Evolutionary conservation across 2,888 invertebrate species (phyloP), one percentile per base, ranked within the genome.

Genomic region (Epirrhoe alternata): DNA sequence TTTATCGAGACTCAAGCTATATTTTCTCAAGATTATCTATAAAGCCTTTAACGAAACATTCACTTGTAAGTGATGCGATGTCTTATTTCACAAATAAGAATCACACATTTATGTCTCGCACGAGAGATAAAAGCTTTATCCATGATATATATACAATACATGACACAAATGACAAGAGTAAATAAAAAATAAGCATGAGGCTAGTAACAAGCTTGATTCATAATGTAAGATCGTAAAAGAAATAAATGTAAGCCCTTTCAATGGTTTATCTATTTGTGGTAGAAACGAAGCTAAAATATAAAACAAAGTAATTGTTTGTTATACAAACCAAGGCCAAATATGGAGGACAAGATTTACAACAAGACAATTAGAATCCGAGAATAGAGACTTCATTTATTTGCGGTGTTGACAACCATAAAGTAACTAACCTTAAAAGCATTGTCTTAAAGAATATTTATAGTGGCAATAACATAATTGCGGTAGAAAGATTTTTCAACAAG

Each of bases 21-120:
- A 90, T 89, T 89, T 90, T 81, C 82, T 86, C 68, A 76, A 86
- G 88, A 92, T 90, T 89, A 92, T 90, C 89, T 87, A 76, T 84
- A 77, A 84, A 86, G 78, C 82, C 84, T 86, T 89, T 85, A 86
- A 85, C 85, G 84, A 81, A 85, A 81, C 82, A 78, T 82, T 82
- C 80, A 75, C 74, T 73, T 79, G 77, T 84, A 85, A 86, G 82
- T 82, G 84, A 87, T 86, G 81, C 83, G 77, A 88, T 82, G 87
- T 88, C 88, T 89, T 86, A 88, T 84, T 89, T 88, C 83, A 87
- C 85, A 88, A 88, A 87, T 85, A 85, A 87, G 81, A 83, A 87
- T 87, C 83, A 87, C 82, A 84, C 82, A 85, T 86, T 87, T 81
- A 76, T 75, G 72, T 71, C 64, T 61, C 60, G 68, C 66, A 64